These are phyloP conservation scores for Thalassophryne amazonica DNA, from an alignment of 2,797 vertebrate species.

Conservation along the genomic window DNA sequence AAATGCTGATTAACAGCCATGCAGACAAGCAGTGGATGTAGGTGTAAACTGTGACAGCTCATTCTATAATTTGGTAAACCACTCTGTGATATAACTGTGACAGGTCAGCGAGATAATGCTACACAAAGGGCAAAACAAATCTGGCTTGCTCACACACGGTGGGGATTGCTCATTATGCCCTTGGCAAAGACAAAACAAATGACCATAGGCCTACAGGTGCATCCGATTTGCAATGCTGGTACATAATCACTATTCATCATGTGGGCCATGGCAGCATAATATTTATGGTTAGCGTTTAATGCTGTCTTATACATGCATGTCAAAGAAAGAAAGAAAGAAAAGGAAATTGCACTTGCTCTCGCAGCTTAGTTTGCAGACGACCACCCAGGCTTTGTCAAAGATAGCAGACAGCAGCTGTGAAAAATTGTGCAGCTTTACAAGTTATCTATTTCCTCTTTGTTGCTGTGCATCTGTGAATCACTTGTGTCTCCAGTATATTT, in stretches of 20 bases:
- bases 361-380: conserved; percentile 23
- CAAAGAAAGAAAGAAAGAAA: conserved; percentile 32
- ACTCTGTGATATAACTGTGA: conserved; percentile 49
- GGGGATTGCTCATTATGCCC: conserved; percentile 46
- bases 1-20: conserved; percentile 46
- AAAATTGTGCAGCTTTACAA: conserved; percentile 5
- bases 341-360: conserved; percentile 25
- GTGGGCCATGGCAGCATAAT: conserved; percentile 29
- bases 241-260: conserved; percentile 51
- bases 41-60: conserved; percentile 42
- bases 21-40: conserved; percentile 39
- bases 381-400: conserved; percentile 5
- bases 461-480: conserved; percentile 23
- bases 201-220: conserved; percentile 47
- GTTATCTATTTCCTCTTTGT: conserved; percentile 17
- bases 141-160: conserved; percentile 27
- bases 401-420: conserved; percentile 34
- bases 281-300: conserved; percentile 35
- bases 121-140: conserved; percentile 57
- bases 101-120: conserved; percentile 61
- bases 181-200: conserved; percentile 55
- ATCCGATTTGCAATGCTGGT: conserved; percentile 28
- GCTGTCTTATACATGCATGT: conserved; percentile 12
- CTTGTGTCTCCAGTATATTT: conserved; percentile 31
- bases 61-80: conserved; percentile 58